Base-by-base conservation (phyloP, 2,113 vertebrate genomes). In the human region DNA sequence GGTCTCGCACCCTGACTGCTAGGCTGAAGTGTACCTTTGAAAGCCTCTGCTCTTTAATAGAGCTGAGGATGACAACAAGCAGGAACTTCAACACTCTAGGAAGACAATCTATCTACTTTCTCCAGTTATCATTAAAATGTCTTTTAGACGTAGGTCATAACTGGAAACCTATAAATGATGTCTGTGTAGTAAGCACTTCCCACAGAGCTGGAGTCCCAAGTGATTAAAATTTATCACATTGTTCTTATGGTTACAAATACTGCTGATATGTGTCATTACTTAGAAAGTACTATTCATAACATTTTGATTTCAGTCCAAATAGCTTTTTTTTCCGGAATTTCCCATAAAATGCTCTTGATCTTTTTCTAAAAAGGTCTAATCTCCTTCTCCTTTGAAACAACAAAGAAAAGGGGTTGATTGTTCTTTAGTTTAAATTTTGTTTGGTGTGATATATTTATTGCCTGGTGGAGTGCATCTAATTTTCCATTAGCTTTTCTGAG, bases 81-180 rank as follows among this genome's bases (percentile, higher is more conserved):
- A 99, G 98, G 98, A 98, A 99, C 98, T 98, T 99, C 99, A 99
- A 99, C 99, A 99, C 99, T 97, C 98, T 96, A 97, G 97, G 98
- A 98, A 96, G 98, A 98, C 98, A 99, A 99, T 99, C 99, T 98
- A 99, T 98, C 98, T 98, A 97, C 98, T 99, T 98, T 99, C 98
- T 97, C 98, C 98, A 98, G 98, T 99, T 99, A 99, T 99, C 99
- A 98, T 98, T 98, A 98, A 99, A 99, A 99, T 99, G 98, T 99
- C 99, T 99, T 99, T 98, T 94, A 99, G 98, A 98, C 98, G 4
- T 99, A 99, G 99, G 99, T 99, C 99, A 99, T 99, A 98, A 99
- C 99, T 99, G 99, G 98, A 99, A 99, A 98, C 98, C 98, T 99
- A 99, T 99, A 99, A 99, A 99, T 98, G 98, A 98, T 98, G 98